Evolutionary conservation across 2,888 invertebrate genomes (phyloP), one percentile per base, ranked within the genome.

Genomic region (Polia nebulosa): DNA sequence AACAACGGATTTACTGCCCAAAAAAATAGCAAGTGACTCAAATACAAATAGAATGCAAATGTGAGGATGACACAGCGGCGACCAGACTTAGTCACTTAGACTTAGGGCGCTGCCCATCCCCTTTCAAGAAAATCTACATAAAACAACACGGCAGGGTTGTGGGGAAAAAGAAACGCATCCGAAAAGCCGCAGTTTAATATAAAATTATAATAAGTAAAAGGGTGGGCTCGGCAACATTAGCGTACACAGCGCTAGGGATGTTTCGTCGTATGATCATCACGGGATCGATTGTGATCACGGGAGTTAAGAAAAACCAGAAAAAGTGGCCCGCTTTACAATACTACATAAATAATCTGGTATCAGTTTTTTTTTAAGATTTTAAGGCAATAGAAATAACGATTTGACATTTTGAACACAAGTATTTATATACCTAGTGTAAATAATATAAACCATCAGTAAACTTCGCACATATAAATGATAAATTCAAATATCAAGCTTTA

Each of bases 191-290:
- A 64, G 72, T 81, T 84, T 86, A 83, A 87, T 87, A 86, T 84
- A 79, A 86, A 85, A 87, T 86, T 87, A 85, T 85, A 87, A 87
- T 87, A 87, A 82, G 85, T 85, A 82, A 85, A 86, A 84, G 88
- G 88, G 87, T 85, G 85, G 67, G 78, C 69, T 67, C 51, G 34
- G 57, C 13, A 52, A 71, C 71, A 73, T 76, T 80, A 72, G 68
- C 62, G 75, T 44, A 66, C 66, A 67, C 56, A 53, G 34, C 13
- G 9, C 49, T 64, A 78, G 76, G 70, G 76, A 34, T 61, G 76
- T n/a, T 32, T 8, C 11, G 6, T 20, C 13, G 3, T 2, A 8
- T 27, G 34, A 11, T 5, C 17, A 8, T 29, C 4, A 13, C 34
- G 78, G 78, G 32, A 44, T 39, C 15, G 22, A 6, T 39, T 32